Evolutionary conservation across 2,888 invertebrate genomes (phyloP), one percentile per base, ranked within the genome.

Genomic region (Caenorhabditis sinica): DNA sequence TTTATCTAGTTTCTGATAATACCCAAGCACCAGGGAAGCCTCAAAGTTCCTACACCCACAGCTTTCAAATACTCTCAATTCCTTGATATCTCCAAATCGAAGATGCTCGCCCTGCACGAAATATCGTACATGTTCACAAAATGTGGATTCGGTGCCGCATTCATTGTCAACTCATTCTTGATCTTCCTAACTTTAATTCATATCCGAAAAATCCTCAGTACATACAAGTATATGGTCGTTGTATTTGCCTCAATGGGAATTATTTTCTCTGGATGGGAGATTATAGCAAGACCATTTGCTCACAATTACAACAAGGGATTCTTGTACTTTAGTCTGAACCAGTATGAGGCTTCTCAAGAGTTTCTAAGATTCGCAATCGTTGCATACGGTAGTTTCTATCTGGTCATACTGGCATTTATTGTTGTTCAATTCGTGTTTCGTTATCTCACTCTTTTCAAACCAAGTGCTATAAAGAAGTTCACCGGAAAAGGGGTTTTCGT

Each of bases 171-270:
- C 40, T 5, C 15, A 0, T 25, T 76, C 13, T 30, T 68, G 0
- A 68, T 76, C 49, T 76, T 51, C 25, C 40, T 76, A n/a, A 76
- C 76, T 9, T n/a, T 36, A 0, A 33, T 17, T 3, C 68, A 68
- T 40, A 40, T 58, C n/a, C 45, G 60, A 51, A 28, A 40, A 49
- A 68, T 76, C 33, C 40, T 45, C 36, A 68, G 68, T 49, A 68
- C 76, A 6, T 76, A 76, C 49, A 76, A 76, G 60, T 60, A 69
- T 28, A 73, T 73, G 61, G 45, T 73, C 2, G 17, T 73, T 17
- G 43, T 61, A 15, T 73, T 73, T 25, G 73, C 61, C 13, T 30
- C 30, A 2, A 66, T 66, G 66, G 66, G 66, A n/a, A 45, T 66
- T 20, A 13, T 66, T 30, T 75, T 75, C 45, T 53, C 75, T 43